Conservation (phyloP, 2,797 vertebrate species). For the Botia kubotai region DNA sequence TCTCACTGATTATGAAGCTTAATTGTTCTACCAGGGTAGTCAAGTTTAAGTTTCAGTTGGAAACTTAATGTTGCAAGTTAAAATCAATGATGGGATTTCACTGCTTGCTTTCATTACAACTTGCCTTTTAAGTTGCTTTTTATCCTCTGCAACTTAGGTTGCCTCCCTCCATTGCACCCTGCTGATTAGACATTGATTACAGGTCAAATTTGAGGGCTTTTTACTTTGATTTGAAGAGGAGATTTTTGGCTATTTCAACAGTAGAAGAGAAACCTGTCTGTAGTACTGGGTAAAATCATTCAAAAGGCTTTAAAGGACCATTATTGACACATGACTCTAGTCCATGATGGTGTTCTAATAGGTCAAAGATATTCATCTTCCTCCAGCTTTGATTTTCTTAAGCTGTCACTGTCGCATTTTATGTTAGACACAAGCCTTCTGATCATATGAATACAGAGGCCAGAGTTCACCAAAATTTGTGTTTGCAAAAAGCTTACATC, state of each 20-base stretch:
- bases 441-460: too few species aligned
- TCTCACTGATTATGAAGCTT: background rate
- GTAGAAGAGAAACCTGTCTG: background rate
- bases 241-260: background rate
- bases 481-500: too few species aligned
- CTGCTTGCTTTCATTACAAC: conserved; percentile 64
- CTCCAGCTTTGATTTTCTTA: too few species aligned
- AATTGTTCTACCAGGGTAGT: background rate
- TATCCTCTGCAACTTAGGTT: background rate
- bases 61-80: conserved; percentile 5
- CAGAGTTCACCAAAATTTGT: too few species aligned
- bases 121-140: conserved; percentile 63
- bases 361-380: background rate
- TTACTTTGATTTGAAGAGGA: conserved; percentile 49
- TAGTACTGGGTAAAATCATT: background rate
- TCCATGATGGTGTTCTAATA: background rate
- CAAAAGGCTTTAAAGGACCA: background rate
- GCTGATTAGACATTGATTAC: conserved; percentile 65
- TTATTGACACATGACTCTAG: background rate
- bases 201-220: conserved; percentile 69
- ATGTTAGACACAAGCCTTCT: too few species aligned
- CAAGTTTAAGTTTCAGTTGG: background rate
- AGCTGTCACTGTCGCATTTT: too few species aligned
- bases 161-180: conserved; percentile 62
- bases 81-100: background rate